Conservation (phyloP, 2,113 vertebrate genomes). For the Pandion haliaetus region DNA sequence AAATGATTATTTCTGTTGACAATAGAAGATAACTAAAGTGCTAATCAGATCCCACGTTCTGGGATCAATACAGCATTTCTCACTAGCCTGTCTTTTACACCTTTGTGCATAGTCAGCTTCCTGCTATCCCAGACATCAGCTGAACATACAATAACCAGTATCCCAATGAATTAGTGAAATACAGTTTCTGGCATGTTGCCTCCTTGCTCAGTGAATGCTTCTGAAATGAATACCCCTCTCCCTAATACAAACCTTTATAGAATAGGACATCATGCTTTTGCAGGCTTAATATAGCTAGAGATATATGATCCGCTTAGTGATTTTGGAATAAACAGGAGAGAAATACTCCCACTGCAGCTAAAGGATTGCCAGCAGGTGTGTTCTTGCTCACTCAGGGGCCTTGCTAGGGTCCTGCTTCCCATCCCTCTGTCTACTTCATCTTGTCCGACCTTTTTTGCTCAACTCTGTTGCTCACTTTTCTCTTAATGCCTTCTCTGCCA, state of each 20-base stretch:
- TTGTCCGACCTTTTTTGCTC: background rate
- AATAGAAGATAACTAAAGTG: background rate
- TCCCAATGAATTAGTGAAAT: background rate
- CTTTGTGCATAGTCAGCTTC: background rate
- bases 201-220: background rate
- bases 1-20: background rate
- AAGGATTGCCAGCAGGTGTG: background rate
- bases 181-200: background rate
- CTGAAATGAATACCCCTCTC: background rate
- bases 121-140: background rate
- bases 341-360: background rate
- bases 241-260: background rate
- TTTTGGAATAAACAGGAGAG: background rate
- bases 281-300: background rate
- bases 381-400: background rate
- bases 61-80: background rate
- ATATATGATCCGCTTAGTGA: background rate
- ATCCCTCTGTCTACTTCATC: background rate
- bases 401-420: background rate
- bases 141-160: background rate
- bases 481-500: background rate
- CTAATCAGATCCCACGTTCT: background rate
- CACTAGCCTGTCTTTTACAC: background rate
- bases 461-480: background rate
- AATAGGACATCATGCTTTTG: background rate